phyloP scores from a whole-genome alignment of 2,113 vertebrate species.

The Astur gentilis region DNA sequence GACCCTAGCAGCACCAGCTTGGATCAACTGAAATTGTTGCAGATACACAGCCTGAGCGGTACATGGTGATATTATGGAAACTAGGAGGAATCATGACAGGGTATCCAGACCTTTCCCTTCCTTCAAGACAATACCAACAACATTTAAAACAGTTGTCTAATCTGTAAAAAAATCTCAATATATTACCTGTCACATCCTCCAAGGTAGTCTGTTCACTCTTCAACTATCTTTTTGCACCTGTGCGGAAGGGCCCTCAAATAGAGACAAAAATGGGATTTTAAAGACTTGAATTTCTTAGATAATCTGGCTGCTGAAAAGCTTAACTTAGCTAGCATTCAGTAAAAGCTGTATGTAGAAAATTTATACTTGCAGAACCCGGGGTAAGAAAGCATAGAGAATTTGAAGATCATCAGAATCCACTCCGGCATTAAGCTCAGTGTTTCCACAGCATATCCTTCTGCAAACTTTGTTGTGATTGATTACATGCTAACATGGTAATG shows the following conservation, averaged over 20 bases:
- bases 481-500: neutral
- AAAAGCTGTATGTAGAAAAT: neutral
- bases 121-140: neutral
- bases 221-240: neutral
- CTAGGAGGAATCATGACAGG: neutral
- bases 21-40: neutral
- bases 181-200: neutral
- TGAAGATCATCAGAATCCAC: neutral
- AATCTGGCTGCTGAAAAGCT: neutral
- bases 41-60: neutral
- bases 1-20: neutral
- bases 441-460: neutral
- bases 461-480: neutral
- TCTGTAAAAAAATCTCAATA: neutral
- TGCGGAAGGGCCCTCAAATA: neutral
- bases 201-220: neutral
- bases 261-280: neutral
- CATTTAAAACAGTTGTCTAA: neutral
- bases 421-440: neutral
- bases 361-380: neutral
- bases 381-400: neutral
- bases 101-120: neutral
- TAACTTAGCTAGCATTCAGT: neutral
- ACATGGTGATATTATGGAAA: neutral
- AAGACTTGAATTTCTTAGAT: neutral